phyloP scores from a whole-genome alignment of 1,140 invertebrate genomes.

The Hycleus phaleratus region DNA sequence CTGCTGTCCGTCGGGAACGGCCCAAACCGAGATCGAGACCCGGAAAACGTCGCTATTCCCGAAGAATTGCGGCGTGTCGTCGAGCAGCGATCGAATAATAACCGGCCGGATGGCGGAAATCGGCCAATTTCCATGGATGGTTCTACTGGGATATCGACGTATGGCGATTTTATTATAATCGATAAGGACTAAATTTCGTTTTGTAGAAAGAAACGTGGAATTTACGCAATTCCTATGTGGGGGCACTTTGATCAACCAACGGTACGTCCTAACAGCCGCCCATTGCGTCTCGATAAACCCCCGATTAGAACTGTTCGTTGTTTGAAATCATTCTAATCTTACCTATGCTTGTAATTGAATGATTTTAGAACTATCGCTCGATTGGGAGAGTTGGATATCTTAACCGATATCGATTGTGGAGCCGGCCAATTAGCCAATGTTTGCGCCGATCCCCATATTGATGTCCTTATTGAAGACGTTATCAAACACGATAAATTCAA shows the following conservation, averaged over 20 bases:
- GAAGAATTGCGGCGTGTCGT: slow-evolving; percentile 24
- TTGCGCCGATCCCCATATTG: slow-evolving; percentile 49
- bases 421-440: slow-evolving; percentile 30
- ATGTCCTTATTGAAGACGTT: slow-evolving; percentile 42
- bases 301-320: slow-evolving; percentile 19
- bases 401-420: slow-evolving; percentile 48
- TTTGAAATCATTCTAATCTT: no score
- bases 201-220: background rate
- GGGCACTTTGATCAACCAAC: slow-evolving; percentile 48
- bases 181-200: background rate
- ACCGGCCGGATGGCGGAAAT: slow-evolving; percentile 39
- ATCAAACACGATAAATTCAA: slow-evolving; percentile 42
- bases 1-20: no score
- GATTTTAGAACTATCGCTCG: slow-evolving; percentile 36
- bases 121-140: slow-evolving; percentile 45
- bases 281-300: slow-evolving; percentile 62
- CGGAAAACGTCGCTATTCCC: slow-evolving; percentile 3
- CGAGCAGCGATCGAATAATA: slow-evolving; percentile 33
- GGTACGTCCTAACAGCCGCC: slow-evolving; percentile 63
- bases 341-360: no score
- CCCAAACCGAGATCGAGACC: no score
- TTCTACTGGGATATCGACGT: slow-evolving; percentile 36
- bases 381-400: slow-evolving; percentile 51
- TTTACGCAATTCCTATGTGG: slow-evolving; percentile 27
- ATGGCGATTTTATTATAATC: slow-evolving; percentile 25